Percentiles rank a stretch among this genome's conserved stretches.
phyloP scores from a whole-genome alignment of 2,113 vertebrate genomes.

The Notothenia coriiceps region DNA sequence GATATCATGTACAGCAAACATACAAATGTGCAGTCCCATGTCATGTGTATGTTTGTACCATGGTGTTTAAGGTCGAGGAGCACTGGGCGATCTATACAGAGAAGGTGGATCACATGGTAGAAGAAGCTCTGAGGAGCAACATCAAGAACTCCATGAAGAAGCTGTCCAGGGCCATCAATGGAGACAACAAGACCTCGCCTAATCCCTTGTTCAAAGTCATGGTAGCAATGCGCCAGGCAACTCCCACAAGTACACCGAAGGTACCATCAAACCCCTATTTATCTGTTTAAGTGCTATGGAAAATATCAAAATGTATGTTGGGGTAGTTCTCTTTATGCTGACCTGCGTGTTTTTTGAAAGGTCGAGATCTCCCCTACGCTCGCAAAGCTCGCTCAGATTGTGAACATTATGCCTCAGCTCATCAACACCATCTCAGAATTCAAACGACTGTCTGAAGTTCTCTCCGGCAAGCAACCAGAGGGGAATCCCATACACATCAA shows the following conservation, averaged over 20 bases:
- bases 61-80: slow-evolving; percentile 85
- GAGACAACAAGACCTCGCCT: slow-evolving; percentile 73
- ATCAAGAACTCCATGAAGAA: slow-evolving; percentile 88
- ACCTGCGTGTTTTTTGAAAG: slow-evolving; percentile 68
- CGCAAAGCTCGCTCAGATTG: slow-evolving; percentile 78
- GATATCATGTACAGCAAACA: background rate
- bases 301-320: background rate
- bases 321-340: background rate
- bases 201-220: slow-evolving; percentile 88
- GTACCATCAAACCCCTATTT: slow-evolving; percentile 55
- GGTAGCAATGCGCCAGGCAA: slow-evolving; percentile 79
- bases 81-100: slow-evolving; percentile 85
- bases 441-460: slow-evolving; percentile 86
- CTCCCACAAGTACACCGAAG: slow-evolving; percentile 75
- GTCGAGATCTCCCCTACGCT: slow-evolving; percentile 88
- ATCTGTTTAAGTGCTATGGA: background rate
- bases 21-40: background rate
- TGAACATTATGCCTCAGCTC: slow-evolving; percentile 81
- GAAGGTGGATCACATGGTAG: slow-evolving; percentile 86
- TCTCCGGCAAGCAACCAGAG: slow-evolving; percentile 57
- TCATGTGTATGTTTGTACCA: background rate
- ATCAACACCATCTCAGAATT: slow-evolving; percentile 86
- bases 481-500: slow-evolving; percentile 81
- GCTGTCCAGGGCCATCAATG: slow-evolving; percentile 88
- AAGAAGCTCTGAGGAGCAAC: slow-evolving; percentile 86